Conservation (phyloP, 2,113 vertebrate genomes). For the Phylloscopus trochiloides region DNA sequence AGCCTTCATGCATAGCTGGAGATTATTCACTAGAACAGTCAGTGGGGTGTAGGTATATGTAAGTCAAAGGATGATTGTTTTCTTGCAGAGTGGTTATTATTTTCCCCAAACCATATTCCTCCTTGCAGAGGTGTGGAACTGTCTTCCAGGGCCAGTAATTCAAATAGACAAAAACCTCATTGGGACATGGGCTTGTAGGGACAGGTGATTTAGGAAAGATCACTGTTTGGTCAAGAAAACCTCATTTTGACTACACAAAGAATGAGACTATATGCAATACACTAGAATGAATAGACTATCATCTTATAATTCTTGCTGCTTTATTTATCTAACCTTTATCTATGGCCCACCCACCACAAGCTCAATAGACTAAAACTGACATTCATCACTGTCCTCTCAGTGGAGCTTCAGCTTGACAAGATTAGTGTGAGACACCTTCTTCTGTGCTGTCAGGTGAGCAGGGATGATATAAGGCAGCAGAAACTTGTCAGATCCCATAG, state of each 20-base stretch:
- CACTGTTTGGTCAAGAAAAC: not conserved
- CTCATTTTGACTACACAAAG: not conserved
- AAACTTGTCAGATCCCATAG: constrained; percentile 44
- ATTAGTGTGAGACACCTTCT: not conserved
- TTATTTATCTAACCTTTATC: not conserved
- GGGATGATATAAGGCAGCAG: not conserved
- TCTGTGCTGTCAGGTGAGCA: constrained; percentile 9
- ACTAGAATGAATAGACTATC: not conserved
- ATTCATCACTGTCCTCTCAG: not conserved
- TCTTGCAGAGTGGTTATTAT: not conserved
- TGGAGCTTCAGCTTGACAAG: not conserved
- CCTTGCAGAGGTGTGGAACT: not conserved
- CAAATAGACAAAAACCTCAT: not conserved
- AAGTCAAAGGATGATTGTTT: not conserved
- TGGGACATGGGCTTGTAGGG: not conserved
- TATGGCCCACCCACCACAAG: not conserved
- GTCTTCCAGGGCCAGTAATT: not conserved
- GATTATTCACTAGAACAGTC: not conserved
- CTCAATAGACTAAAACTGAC: not conserved
- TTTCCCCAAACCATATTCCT: not conserved
- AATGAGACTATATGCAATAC: not conserved
- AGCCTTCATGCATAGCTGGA: not conserved
- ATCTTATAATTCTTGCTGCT: not conserved
- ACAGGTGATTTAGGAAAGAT: not conserved
- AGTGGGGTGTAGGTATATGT: not conserved